A percentile compares a stretch with the other conserved stretches of the same genome.
These are phyloP conservation scores for Xenotilapia longispinis DNA, from an alignment of 2,113 vertebrate species.

Conservation along the genomic window DNA sequence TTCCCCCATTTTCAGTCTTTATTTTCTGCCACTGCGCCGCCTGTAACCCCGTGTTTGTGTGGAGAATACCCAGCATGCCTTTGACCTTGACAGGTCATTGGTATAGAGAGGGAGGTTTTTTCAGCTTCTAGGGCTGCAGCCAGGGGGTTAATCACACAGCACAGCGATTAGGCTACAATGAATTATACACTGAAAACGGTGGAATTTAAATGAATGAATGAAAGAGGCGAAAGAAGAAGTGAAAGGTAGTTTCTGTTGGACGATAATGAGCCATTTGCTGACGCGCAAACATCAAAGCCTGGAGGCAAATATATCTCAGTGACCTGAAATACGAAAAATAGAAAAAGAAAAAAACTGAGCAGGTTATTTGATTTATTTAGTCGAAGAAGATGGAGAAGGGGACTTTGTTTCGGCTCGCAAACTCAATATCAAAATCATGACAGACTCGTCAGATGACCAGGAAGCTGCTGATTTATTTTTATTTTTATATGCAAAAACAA, in stretches of 20 bases:
- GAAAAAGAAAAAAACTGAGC: background rate
- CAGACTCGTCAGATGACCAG: background rate
- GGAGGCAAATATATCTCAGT: background rate
- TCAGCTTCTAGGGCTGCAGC: constrained; percentile 14
- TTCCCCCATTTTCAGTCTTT: background rate
- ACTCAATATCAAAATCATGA: background rate
- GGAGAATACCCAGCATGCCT: constrained; percentile 56
- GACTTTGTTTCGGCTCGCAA: background rate
- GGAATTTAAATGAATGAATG: constrained; percentile 14
- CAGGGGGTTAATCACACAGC: constrained; percentile 31
- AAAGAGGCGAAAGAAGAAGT: background rate
- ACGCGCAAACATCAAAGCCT: background rate
- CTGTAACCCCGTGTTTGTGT: constrained; percentile 32
- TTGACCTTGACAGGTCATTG: constrained; percentile 75
- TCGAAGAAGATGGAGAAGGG: background rate
- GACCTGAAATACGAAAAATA: background rate
- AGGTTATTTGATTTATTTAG: background rate
- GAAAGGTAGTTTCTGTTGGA: background rate
- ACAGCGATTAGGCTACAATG: constrained; percentile 12
- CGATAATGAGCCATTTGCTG: background rate
- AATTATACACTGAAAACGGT: constrained; percentile 31
- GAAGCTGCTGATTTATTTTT: background rate
- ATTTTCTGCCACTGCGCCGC: constrained; percentile 10
- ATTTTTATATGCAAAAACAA: background rate
- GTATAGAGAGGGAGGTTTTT: constrained; percentile 18